A percentile compares a stretch with the other conserved stretches of the same genome.
Conservation (phyloP, 1,140 invertebrate species). For the Heliconius melpomene region DNA sequence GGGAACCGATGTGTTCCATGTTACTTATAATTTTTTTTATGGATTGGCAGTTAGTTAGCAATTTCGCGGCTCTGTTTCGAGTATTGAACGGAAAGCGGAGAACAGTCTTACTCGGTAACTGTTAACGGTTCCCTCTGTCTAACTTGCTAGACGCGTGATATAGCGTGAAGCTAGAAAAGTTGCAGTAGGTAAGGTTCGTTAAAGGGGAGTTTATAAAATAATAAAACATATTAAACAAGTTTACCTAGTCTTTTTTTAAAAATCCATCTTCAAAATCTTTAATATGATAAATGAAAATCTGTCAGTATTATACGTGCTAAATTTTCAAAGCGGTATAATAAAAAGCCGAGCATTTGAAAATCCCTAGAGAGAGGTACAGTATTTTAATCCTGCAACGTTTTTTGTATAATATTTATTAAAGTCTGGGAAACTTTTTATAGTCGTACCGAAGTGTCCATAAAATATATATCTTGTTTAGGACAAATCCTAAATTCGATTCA, state of each 20-base stretch:
- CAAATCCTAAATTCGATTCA: not conserved
- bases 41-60: too few species aligned
- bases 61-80: too few species aligned
- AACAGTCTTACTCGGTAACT: too few species aligned
- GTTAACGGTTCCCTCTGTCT: too few species aligned
- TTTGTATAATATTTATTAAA: constrained; percentile 1
- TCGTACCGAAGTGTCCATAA: not conserved
- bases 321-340: not conserved
- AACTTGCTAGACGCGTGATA: too few species aligned
- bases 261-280: not conserved
- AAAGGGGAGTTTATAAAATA: not conserved
- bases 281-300: not conserved
- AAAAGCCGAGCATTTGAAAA: not conserved
- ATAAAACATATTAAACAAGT: too few species aligned
- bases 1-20: too few species aligned
- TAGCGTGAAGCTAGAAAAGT: too few species aligned
- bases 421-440: not conserved
- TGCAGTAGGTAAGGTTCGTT: too few species aligned
- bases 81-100: too few species aligned
- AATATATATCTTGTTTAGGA: not conserved
- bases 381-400: not conserved
- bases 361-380: not conserved
- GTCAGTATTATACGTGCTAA: not conserved
- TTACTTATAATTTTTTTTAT: too few species aligned
- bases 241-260: too few species aligned